Evolutionary conservation across 1,140 invertebrate species (phyloP), one percentile per base, ranked within the genome.

Genomic region (Trypoxylus dichotomus): DNA sequence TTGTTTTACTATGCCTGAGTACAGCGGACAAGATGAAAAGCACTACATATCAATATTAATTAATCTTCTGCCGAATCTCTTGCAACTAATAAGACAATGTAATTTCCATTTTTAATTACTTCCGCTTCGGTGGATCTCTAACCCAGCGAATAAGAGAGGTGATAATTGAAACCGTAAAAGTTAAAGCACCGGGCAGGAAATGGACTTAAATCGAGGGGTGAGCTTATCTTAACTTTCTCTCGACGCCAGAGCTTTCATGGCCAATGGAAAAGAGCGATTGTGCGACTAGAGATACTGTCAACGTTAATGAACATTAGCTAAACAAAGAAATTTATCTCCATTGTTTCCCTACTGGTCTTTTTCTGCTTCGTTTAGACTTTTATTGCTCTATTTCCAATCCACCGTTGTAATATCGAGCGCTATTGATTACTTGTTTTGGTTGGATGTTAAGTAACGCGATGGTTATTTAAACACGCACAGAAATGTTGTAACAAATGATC

Each of bases 101-200:
- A 74, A 74, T 74, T 74, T 74, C 72, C 72, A 74, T 74, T 74
- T 74, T 74, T 74, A 74, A 74, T 74, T 42, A 74, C 32, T 43
- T 68, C 60, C 60, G 15, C 41, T 74, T 29, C 72, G 72, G 19
- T 13, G 27, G 41, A 41, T 74, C 72, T 29, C 19, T 24, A 24
- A 24, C 60, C 13, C 60, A 6, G 27, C 24, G 60, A 68, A 54
- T 54, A 19, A 54, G 63, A 71, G 63, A 74, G 29, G 72, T 74
- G 72, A 74, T 74, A 74, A 74, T 74, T 74, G 72, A 74, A 74
- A 74, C 72, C 72, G 72, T 74, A 74, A 42, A 74, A 74, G 72
- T 74, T 74, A 74, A 43, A 74, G 72, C 72, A 29, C 21, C 29
- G 72, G 27, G 27, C 32, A 42, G 29, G 29, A 74, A 74, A 74